phyloP scores from a whole-genome alignment of 1,140 invertebrate genomes.

The Cardiocondyla obscurior region DNA sequence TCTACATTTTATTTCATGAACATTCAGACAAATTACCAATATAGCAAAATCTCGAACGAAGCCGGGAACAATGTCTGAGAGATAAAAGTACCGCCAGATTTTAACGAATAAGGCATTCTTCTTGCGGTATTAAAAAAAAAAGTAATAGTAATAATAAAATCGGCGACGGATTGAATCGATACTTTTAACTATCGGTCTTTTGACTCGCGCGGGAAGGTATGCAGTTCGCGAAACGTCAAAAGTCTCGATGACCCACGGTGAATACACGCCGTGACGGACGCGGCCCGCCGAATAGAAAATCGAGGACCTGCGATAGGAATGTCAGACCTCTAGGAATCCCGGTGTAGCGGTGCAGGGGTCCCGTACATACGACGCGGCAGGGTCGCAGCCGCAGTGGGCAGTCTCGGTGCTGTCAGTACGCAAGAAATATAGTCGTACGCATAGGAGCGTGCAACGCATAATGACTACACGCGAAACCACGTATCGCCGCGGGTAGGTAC shows the following conservation, averaged over 20 bases:
- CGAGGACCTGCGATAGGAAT: slow-evolving; percentile 23
- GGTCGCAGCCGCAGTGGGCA: slow-evolving; percentile 63
- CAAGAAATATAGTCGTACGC: slow-evolving; percentile 72
- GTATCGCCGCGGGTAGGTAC: slow-evolving; percentile 67
- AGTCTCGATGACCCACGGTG: neutral
- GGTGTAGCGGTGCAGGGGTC: slow-evolving; percentile 31
- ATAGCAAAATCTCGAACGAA: neutral
- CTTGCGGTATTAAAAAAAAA: too few species aligned
- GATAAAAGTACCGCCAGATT: neutral
- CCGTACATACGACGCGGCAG: slow-evolving; percentile 14
- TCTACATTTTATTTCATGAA: neutral
- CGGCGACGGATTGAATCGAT: neutral
- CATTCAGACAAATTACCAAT: neutral
- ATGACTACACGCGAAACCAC: slow-evolving; percentile 63
- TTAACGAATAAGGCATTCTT: neutral
- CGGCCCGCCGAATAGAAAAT: slow-evolving; percentile 14
- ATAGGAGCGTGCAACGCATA: slow-evolving; percentile 69
- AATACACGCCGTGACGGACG: slow-evolving; percentile 2
- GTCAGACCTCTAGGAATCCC: slow-evolving; percentile 31
- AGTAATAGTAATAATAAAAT: too few species aligned
- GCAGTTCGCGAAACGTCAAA: neutral
- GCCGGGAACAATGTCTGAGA: neutral
- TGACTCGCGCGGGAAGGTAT: slow-evolving; percentile 26
- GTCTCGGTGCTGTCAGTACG: slow-evolving; percentile 62
- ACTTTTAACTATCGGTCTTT: neutral